Evolutionary conservation across 1,140 invertebrate species (phyloP).

Genomic region (Chironomus striatipennis): DNA sequence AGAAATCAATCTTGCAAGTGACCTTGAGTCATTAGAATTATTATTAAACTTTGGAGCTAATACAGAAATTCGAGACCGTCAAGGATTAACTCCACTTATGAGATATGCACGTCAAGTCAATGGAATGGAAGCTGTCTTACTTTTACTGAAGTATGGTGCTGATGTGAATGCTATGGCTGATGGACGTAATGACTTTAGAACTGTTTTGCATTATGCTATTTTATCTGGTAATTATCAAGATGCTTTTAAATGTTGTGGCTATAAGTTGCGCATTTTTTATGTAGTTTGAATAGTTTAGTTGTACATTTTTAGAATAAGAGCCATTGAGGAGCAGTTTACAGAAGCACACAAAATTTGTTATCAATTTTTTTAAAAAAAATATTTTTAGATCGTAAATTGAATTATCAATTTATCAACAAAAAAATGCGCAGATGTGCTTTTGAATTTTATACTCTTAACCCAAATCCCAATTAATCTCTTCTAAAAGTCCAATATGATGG

Average conservation of each 20-base stretch:
- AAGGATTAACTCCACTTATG: constrained; percentile 80
- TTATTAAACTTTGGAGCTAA: constrained; percentile 75
- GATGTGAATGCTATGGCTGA: constrained; percentile 76
- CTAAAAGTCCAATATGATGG: no score
- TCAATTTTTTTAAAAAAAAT: no score
- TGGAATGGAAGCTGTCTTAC: constrained; percentile 66
- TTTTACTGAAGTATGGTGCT: constrained; percentile 69
- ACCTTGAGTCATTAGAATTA: constrained; percentile 71
- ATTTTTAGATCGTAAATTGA: no score
- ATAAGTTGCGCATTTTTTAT: no score
- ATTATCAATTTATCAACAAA: no score
- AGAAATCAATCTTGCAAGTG: constrained; percentile 80
- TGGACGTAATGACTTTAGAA: constrained; percentile 68
- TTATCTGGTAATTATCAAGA: constrained; percentile 48
- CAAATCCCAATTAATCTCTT: no score
- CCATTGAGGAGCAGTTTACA: no score
- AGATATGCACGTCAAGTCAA: constrained; percentile 69
- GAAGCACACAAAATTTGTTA: no score
- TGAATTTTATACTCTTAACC: no score
- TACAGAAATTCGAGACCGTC: constrained; percentile 74
- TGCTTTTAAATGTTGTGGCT: background rate
- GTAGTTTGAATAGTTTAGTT: no score
- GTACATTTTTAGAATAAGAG: no score
- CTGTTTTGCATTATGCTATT: constrained; percentile 81
- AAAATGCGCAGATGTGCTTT: no score